These are phyloP conservation scores for Drosophila paramelanica DNA, from an alignment of 2,888 invertebrate genomes.

Conservation along the genomic window DNA sequence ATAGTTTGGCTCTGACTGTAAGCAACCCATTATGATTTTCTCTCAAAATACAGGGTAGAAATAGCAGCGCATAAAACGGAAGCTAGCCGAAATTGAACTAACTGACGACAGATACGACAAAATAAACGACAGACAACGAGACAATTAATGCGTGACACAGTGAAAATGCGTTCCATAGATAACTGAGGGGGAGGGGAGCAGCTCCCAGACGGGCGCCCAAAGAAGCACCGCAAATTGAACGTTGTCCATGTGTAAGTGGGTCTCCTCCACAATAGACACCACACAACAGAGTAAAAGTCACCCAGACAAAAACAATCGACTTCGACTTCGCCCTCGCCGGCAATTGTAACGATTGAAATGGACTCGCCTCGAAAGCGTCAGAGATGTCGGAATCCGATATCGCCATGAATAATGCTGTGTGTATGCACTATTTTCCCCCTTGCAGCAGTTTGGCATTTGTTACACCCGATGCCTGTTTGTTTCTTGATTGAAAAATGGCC, in stretches of 20 bases:
- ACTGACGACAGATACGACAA: conserved; percentile 55
- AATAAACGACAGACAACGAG: conserved; percentile 47
- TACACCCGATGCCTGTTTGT: conserved; percentile 26
- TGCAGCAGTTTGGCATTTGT: conserved; percentile 22
- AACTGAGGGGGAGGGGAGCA: conserved; percentile 21
- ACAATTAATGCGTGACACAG: conserved; percentile 63
- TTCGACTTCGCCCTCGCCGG: conserved; percentile 4
- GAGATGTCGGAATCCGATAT: conserved; percentile 52
- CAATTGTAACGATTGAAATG: conserved; percentile 43
- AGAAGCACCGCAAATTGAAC: conserved; percentile 51
- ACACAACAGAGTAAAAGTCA: conserved; percentile 42
- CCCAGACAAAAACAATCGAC: conserved; percentile 35
- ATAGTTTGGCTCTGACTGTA: neutral
- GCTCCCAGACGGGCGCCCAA: conserved; percentile 11
- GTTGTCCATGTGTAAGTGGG: conserved; percentile 26
- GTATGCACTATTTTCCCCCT: conserved; percentile 5
- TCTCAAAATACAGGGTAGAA: conserved; percentile 18
- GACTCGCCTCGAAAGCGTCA: conserved; percentile 24
- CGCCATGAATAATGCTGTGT: conserved; percentile 34
- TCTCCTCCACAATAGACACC: conserved; percentile 32
- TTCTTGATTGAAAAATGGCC: conserved; percentile 33
- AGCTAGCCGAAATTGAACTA: conserved; percentile 45
- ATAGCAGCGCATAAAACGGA: conserved; percentile 47
- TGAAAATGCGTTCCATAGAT: conserved; percentile 65
- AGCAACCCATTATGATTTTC: neutral